Percentiles rank a stretch among this genome's conserved stretches.
phyloP scores from a whole-genome alignment of 2,888 invertebrate genomes.

The Cosmia trapezina region DNA sequence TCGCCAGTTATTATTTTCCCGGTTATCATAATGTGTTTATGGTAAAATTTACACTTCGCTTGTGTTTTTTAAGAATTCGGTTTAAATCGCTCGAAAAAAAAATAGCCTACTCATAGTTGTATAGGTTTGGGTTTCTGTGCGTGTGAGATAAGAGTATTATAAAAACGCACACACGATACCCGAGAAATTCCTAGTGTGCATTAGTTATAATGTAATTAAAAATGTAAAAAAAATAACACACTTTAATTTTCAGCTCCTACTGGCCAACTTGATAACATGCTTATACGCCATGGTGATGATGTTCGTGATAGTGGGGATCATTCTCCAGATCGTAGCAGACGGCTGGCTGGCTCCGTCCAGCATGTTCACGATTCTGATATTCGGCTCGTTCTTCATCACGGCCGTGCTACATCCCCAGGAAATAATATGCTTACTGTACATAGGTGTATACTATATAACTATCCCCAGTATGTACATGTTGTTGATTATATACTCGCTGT shows the following conservation, averaged over 20 bases:
- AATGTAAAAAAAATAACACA: background rate
- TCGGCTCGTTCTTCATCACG: slow-evolving; percentile 92
- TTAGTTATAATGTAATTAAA: no score
- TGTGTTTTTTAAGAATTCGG: background rate
- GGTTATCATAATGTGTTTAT: background rate
- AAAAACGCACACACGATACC: background rate
- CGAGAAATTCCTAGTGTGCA: background rate
- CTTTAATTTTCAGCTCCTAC: slow-evolving; percentile 89
- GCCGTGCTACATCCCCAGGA: slow-evolving; percentile 95
- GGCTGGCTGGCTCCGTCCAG: slow-evolving; percentile 95
- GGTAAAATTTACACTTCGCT: background rate
- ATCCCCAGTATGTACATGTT: slow-evolving; percentile 99
- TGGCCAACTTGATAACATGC: slow-evolving; percentile 94
- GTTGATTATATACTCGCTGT: slow-evolving; percentile 97
- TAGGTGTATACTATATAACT: slow-evolving; percentile 95
- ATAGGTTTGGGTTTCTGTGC: background rate
- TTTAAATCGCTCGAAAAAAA: background rate
- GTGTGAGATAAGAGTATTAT: background rate
- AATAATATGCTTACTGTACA: slow-evolving; percentile 93
- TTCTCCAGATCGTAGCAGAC: slow-evolving; percentile 94
- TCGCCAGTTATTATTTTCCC: no score
- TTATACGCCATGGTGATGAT: slow-evolving; percentile 96
- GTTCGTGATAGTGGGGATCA: slow-evolving; percentile 95
- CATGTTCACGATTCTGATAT: slow-evolving; percentile 94
- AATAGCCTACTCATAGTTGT: background rate